Evolutionary conservation across 1,140 invertebrate species (phyloP), one percentile per base, ranked within the genome.

Genomic region (Panulirus ornatus): DNA sequence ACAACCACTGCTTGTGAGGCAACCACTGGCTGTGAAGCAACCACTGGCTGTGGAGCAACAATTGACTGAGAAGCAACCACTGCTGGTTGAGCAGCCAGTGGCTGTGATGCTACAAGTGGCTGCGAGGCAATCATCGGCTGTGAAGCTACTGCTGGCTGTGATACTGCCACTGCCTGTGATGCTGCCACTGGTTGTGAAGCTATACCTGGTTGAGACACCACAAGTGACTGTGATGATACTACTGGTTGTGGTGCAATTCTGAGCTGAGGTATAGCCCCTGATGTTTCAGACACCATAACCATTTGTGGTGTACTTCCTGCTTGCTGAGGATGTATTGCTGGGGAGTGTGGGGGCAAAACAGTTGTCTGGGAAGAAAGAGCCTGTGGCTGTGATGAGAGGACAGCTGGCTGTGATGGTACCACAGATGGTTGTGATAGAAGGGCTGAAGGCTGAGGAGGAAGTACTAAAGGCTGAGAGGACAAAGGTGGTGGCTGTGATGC

Each of bases 401-500:
- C 47, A 5, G 44, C 34, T 30, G 71, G 70, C 44, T 85, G 84
- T 30, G 66, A 34, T 5, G 66, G 71, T 30, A 75, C 30, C 42
- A 85, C 5, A 22, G 66, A 27, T 71, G 83, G 44, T 63, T 85
- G 83, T n/a, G 83, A 36, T 3, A 51, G 44, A 71, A 84, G 22
- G 34, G 40, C n/a, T 14, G 70, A n/a, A 71, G 73, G 73, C 40
- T 83, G 75, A 30, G 84, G 38, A 30, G 84, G 75, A 36, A 81
- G 47, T 30, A 63, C 54, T n/a, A 44, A n/a, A 38, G 58, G 85
- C 70, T 91, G 87, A 30, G 82, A 71, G 16, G 88, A 84, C 42
- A 87, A 54, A 58, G 88, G 83, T 34, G 85, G 76, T 40, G 40
- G 88, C 42, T 91, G 84, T 27, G 88, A 42, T 34, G 73, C 38